Evolutionary conservation across 2,113 vertebrate genomes (phyloP).

Genomic region (Rana temporaria): DNA sequence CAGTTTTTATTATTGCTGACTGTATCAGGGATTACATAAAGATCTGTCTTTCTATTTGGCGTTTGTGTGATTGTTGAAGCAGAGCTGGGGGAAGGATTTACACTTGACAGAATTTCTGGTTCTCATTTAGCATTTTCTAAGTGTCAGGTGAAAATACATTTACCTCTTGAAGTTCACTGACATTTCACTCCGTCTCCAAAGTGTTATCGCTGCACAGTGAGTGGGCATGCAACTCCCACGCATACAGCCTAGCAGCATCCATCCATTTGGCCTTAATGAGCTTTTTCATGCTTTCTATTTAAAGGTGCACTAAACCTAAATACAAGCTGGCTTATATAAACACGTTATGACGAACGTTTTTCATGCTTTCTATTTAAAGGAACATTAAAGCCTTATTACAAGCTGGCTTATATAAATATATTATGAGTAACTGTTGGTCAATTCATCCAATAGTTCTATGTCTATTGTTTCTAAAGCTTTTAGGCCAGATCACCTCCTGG

Average conservation of each 20-base stretch:
- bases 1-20: neutral
- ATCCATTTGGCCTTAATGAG: neutral
- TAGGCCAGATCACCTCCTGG: too few species aligned
- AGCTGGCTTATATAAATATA: too few species aligned
- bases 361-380: neutral
- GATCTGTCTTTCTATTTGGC: conserved; percentile 1
- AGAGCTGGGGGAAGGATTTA: conserved; percentile 4
- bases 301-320: too few species aligned
- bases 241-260: neutral
- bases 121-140: neutral
- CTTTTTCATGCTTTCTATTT: neutral
- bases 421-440: too few species aligned
- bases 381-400: too few species aligned
- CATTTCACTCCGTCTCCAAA: conserved; percentile 3
- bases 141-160: conserved; percentile 29
- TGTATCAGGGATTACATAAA: neutral
- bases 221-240: neutral
- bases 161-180: conserved; percentile 27
- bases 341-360: neutral
- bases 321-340: too few species aligned
- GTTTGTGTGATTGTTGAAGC: conserved; percentile 10
- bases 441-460: too few species aligned
- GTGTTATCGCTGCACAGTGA: neutral
- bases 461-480: too few species aligned
- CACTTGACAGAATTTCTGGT: conserved; percentile 15